Conservation (phyloP, 2,113 vertebrate species). For the Crypturellus undulatus region DNA sequence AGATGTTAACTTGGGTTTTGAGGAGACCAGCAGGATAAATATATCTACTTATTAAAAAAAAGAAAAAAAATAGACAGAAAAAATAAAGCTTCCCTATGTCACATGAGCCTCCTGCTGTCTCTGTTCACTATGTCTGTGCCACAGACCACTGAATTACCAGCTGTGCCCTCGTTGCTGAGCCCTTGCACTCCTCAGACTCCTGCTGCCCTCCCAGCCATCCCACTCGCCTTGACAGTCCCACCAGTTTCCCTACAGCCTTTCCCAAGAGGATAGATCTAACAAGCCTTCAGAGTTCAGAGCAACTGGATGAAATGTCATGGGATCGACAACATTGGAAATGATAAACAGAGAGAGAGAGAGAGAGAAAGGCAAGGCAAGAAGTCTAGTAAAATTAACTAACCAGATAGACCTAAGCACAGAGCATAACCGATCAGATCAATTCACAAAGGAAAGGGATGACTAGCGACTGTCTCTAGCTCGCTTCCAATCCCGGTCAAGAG, state of each 20-base stretch:
- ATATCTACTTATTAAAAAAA: not conserved
- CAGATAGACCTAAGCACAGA: slow-evolving; percentile 77
- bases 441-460: slow-evolving; percentile 52
- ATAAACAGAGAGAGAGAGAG: not conserved
- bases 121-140: not conserved
- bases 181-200: not conserved
- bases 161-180: not conserved
- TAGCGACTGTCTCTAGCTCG: slow-evolving; percentile 57
- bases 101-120: not conserved
- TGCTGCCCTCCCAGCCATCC: not conserved
- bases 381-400: slow-evolving; percentile 55
- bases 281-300: slow-evolving; percentile 70
- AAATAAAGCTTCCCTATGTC: not conserved
- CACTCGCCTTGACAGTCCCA: not conserved
- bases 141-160: not conserved
- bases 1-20: slow-evolving; percentile 60
- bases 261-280: slow-evolving; percentile 36
- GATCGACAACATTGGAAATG: slow-evolving; percentile 66
- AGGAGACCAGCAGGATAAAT: not conserved
- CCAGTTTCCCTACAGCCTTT: not conserved
- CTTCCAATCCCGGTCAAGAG: slow-evolving; percentile 43
- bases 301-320: slow-evolving; percentile 82
- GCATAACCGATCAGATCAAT: slow-evolving; percentile 41
- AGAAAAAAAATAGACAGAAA: not conserved
- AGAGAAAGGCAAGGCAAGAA: not conserved